Conservation (phyloP, 2,113 vertebrate genomes). For the Microtus ochrogaster region DNA sequence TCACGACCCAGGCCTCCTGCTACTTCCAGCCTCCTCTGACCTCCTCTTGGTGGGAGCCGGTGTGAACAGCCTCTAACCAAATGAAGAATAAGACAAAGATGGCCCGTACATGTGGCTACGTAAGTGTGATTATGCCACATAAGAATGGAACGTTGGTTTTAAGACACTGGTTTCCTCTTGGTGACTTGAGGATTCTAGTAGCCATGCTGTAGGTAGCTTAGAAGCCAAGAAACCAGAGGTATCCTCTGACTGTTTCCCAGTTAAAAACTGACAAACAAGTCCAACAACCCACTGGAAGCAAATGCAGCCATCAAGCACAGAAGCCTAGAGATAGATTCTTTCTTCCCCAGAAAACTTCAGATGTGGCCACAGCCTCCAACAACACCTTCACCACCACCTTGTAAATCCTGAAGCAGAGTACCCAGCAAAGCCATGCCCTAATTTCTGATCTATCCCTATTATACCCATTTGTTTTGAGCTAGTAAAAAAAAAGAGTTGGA, state of each 20-base stretch:
- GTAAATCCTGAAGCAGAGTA: neutral
- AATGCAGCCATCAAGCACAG: neutral
- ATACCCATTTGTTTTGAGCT: neutral
- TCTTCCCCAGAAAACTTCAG: neutral
- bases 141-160: neutral
- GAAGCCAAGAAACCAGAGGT: neutral
- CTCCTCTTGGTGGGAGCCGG: neutral
- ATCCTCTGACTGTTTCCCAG: neutral
- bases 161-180: neutral
- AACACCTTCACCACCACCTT: neutral
- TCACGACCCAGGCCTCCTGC: neutral
- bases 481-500: neutral
- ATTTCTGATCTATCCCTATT: neutral
- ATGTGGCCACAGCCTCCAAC: neutral
- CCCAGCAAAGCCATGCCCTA: neutral
- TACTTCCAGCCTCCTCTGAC: neutral
- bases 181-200: constrained; percentile 2
- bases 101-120: neutral
- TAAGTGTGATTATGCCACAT: neutral
- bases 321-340: neutral
- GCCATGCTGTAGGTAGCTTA: neutral
- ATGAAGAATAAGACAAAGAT: neutral
- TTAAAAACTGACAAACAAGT: neutral
- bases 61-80: neutral
- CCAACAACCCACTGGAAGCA: neutral